phyloP scores from a whole-genome alignment of 1,140 invertebrate genomes.

The Portunus trituberculatus region DNA sequence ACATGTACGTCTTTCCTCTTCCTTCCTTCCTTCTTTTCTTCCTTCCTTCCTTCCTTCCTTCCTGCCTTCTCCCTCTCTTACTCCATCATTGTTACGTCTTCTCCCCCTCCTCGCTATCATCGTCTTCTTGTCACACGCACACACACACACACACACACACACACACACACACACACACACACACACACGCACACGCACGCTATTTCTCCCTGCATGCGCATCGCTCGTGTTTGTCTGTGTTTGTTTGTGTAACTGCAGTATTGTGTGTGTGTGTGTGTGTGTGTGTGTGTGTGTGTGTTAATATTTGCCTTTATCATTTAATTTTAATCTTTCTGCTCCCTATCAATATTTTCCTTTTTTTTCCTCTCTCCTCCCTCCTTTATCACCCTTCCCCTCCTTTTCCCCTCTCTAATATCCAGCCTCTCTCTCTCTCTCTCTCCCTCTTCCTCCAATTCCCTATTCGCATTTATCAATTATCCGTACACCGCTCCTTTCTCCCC shows the following conservation, averaged over 20 bases:
- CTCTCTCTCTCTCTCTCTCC: neutral
- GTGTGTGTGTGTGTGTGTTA: neutral
- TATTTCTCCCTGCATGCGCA: slow-evolving; percentile 13
- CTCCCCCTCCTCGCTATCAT: slow-evolving; percentile 25
- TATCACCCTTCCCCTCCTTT: neutral
- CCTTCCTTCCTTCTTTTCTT: slow-evolving; percentile 40
- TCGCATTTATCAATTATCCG: neutral
- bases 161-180: neutral
- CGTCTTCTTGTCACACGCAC: neutral
- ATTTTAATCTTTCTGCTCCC: neutral
- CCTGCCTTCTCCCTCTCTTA: neutral
- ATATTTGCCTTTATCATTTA: neutral
- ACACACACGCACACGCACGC: neutral
- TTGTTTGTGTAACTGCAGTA: neutral
- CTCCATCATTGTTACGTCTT: neutral
- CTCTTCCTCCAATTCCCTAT: neutral
- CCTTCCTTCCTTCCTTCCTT: neutral
- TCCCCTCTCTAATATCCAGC: neutral
- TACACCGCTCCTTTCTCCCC: neutral
- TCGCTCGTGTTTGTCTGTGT: neutral
- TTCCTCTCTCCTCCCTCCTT: slow-evolving; percentile 12
- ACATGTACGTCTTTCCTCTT: neutral
- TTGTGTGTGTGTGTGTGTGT: slow-evolving; percentile 44
- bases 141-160: slow-evolving; percentile 43
- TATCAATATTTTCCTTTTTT: neutral